A percentile compares a stretch with the other conserved stretches of the same genome.
phyloP scores from a whole-genome alignment of 2,113 vertebrate genomes.

The Triplophysa siluroides region DNA sequence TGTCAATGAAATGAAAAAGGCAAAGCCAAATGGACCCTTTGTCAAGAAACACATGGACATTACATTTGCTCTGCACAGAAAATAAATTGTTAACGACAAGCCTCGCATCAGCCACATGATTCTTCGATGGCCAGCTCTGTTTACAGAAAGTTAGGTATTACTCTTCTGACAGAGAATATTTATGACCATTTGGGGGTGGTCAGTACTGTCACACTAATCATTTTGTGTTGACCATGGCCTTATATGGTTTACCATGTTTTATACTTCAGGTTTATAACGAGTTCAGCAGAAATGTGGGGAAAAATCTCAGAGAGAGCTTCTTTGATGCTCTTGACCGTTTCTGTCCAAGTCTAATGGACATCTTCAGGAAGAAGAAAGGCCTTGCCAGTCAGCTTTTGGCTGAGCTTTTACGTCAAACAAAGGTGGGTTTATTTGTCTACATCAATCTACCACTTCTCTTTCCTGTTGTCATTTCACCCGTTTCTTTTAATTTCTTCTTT shows the following conservation, averaged over 20 bases:
- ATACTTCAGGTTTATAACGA: background rate
- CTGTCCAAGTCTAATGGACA: conserved; percentile 36
- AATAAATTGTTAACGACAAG: conserved; percentile 43
- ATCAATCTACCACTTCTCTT: too few species aligned
- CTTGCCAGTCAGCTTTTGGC: conserved; percentile 34
- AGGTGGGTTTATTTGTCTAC: conserved; percentile 30
- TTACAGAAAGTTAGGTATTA: conserved; percentile 47
- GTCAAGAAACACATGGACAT: conserved; percentile 42
- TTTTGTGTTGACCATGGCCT: background rate
- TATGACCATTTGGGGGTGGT: too few species aligned
- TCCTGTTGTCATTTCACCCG: too few species aligned
- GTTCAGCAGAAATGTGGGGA: conserved; percentile 17
- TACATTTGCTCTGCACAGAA: conserved; percentile 45
- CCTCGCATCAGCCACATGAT: conserved; percentile 42
- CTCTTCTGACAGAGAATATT: background rate
- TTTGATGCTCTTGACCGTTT: conserved; percentile 40
- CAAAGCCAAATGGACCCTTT: conserved; percentile 43
- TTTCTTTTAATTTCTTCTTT: too few species aligned
- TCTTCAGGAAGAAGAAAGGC: conserved; percentile 43
- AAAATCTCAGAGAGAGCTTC: conserved; percentile 44
- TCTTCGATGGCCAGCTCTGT: conserved; percentile 42
- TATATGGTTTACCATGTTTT: background rate
- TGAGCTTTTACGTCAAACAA: conserved; percentile 37
- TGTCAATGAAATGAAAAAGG: conserved; percentile 48
- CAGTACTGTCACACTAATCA: background rate